Evolutionary conservation across 2,888 invertebrate genomes (phyloP).

Genomic region (Thelaira solivaga): DNA sequence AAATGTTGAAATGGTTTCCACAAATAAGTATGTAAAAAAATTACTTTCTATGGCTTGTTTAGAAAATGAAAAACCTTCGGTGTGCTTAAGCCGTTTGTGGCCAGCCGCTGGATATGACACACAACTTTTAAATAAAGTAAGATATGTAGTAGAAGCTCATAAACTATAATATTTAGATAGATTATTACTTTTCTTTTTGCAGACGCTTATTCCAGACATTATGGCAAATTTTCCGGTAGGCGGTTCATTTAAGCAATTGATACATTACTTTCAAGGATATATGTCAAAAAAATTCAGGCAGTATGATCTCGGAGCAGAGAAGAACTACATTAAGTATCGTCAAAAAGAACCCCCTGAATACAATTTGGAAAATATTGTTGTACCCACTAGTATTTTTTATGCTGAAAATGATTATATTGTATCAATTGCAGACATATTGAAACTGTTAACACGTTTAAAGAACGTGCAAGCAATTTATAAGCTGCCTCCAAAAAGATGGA

Average conservation of each 20-base stretch:
- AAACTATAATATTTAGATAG: background rate
- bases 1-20: slow-evolving; percentile 74
- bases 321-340: slow-evolving; percentile 71
- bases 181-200: slow-evolving; percentile 16
- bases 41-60: slow-evolving; percentile 73
- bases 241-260: slow-evolving; percentile 75
- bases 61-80: slow-evolving; percentile 71
- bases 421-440: slow-evolving; percentile 73
- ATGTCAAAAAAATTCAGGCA: slow-evolving; percentile 74
- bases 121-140: slow-evolving; percentile 71
- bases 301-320: slow-evolving; percentile 73
- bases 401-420: slow-evolving; percentile 75
- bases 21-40: slow-evolving; percentile 74
- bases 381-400: slow-evolving; percentile 73
- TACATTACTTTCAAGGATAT: slow-evolving; percentile 76
- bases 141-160: background rate
- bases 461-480: slow-evolving; percentile 72
- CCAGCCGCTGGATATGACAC: slow-evolving; percentile 75
- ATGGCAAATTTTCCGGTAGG: slow-evolving; percentile 75
- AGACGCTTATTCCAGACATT: slow-evolving; percentile 72
- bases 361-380: slow-evolving; percentile 69
- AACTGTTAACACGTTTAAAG: slow-evolving; percentile 69
- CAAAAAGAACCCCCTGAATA: slow-evolving; percentile 74
- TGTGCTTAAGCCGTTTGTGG: slow-evolving; percentile 74
- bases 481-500: slow-evolving; percentile 75